Conservation (phyloP, 2,888 invertebrate genomes). For the Caenorhabditis sp. region DNA sequence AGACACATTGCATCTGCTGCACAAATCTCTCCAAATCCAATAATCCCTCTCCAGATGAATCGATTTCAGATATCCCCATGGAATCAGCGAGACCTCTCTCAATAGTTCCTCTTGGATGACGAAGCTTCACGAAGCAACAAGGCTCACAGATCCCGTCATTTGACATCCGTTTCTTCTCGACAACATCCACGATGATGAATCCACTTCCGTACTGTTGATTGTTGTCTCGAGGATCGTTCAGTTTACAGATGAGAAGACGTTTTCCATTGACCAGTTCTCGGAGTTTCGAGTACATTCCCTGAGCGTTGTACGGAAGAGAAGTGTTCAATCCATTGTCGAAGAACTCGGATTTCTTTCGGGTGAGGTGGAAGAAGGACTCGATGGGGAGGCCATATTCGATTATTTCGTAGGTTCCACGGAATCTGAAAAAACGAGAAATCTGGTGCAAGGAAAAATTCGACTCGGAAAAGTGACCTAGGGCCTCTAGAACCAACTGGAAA, state of each 20-base stretch:
- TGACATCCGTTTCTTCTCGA: background rate
- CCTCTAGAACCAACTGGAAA: no score
- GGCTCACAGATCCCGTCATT: constrained; percentile 2
- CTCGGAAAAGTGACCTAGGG: no score
- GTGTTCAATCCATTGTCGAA: constrained; percentile 4
- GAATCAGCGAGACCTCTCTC: background rate
- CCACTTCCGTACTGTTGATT: constrained; percentile 33
- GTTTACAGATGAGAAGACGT: constrained; percentile 22
- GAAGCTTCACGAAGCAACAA: background rate
- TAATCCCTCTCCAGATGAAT: constrained; percentile 14
- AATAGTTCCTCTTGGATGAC: constrained; percentile 29
- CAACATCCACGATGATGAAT: background rate
- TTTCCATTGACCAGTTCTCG: background rate
- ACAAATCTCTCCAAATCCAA: constrained; percentile 32
- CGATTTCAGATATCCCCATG: background rate
- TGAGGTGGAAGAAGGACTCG: constrained; percentile 10
- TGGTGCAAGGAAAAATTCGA: background rate
- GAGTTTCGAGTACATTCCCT: background rate
- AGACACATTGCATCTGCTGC: constrained; percentile 26
- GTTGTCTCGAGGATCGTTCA: constrained; percentile 11
- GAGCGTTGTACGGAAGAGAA: background rate
- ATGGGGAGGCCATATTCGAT: constrained; percentile 15
- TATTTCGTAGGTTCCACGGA: constrained; percentile 21
- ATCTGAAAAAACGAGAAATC: constrained; percentile 1
- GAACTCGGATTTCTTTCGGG: constrained; percentile 3